Percentiles rank a stretch among this genome's conserved stretches.
Conservation (phyloP, 2,113 vertebrate genomes). For the Pluvianellus socialis region DNA sequence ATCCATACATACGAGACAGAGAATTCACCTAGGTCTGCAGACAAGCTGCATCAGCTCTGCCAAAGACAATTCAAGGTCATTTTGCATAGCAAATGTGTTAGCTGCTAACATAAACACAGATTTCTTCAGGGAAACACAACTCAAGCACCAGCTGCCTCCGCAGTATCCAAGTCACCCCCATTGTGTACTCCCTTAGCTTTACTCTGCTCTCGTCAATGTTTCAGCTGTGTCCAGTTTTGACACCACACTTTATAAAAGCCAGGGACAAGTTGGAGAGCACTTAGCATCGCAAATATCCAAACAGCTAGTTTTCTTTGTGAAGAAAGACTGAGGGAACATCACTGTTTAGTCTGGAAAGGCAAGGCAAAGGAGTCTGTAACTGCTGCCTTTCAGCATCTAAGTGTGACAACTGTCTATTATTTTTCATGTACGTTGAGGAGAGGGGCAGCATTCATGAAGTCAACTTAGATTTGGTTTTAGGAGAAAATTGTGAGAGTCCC, state of each 20-base stretch:
- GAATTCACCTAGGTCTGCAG: conserved; percentile 19
- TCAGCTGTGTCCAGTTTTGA: not conserved
- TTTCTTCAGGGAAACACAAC: not conserved
- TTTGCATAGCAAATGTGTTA: not conserved
- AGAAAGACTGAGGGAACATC: not conserved
- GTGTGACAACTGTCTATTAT: not conserved
- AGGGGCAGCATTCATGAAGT: not conserved
- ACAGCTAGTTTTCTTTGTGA: not conserved
- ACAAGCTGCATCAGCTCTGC: not conserved
- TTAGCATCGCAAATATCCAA: not conserved
- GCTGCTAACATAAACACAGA: not conserved
- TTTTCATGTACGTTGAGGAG: not conserved
- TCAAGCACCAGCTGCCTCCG: accelerated
- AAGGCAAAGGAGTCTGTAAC: not conserved
- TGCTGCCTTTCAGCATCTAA: not conserved
- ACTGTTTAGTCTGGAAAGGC: not conserved
- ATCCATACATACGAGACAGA: not conserved
- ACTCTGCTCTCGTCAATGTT: not conserved
- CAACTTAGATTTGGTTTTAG: not conserved
- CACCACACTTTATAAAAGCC: not conserved
- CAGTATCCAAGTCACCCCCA: not conserved
- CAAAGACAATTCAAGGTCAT: conserved; percentile 50
- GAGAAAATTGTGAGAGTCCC: not conserved
- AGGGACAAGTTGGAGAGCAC: not conserved
- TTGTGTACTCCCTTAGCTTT: not conserved